Evolutionary conservation across 2,797 vertebrate species (phyloP).

Genomic region (Prunella strophiata): DNA sequence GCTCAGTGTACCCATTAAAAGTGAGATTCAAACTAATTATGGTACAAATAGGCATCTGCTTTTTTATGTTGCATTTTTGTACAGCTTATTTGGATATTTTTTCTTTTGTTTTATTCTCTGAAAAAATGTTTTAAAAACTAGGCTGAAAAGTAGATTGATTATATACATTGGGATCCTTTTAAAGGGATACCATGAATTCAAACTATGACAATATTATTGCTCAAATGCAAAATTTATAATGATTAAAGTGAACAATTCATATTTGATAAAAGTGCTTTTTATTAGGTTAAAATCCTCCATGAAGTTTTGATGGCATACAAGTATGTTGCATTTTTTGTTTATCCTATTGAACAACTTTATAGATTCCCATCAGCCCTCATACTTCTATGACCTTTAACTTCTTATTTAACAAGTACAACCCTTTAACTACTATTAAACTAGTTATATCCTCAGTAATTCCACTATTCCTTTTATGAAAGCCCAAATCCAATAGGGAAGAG

Average conservation of each 20-base stretch:
- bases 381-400: not conserved
- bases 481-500: not conserved
- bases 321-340: not conserved
- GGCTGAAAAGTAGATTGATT: not conserved
- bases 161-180: not conserved
- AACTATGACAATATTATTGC: not conserved
- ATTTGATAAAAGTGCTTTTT: not conserved
- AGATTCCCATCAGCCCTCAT: not conserved
- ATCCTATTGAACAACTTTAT: not conserved
- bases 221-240: not conserved
- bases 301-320: not conserved
- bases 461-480: not conserved
- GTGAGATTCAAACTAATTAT: not conserved
- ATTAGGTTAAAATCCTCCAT: not conserved
- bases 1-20: not conserved
- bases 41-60: not conserved
- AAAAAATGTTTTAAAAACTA: not conserved
- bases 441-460: not conserved
- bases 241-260: not conserved
- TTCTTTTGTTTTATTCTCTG: not conserved
- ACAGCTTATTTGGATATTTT: not conserved
- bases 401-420: not conserved
- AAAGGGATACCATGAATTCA: not conserved
- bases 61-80: not conserved
- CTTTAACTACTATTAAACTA: not conserved